Evolutionary conservation across 2,888 invertebrate species (phyloP).

Genomic region (Pecten maximus): DNA sequence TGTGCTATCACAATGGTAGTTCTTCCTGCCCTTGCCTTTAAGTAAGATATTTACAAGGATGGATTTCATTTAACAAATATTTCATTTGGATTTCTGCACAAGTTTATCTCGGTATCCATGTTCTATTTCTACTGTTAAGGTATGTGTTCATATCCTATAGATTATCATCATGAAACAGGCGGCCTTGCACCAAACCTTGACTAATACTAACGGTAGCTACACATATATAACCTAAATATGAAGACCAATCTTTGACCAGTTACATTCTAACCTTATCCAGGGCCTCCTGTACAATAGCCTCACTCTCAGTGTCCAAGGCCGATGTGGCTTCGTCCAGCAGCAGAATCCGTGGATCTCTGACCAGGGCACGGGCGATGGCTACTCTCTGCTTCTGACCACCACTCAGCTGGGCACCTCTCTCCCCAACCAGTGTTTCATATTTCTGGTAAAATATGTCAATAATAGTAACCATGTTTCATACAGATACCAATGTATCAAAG

Average conservation of each 20-base stretch:
- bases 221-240: too few species aligned
- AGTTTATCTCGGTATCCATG: too few species aligned
- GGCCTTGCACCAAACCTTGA: too few species aligned
- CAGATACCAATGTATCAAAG: too few species aligned
- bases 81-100: too few species aligned
- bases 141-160: too few species aligned
- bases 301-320: slow-evolving; percentile 81
- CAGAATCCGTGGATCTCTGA: slow-evolving; percentile 88
- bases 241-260: not conserved
- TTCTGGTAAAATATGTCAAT: slow-evolving; percentile 67
- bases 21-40: slow-evolving; percentile 81
- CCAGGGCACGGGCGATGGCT: slow-evolving; percentile 83
- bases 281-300: slow-evolving; percentile 88
- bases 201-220: too few species aligned
- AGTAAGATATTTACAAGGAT: not conserved
- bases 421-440: slow-evolving; percentile 83
- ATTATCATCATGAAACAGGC: too few species aligned
- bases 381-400: slow-evolving; percentile 83
- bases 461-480: not conserved
- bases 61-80: too few species aligned
- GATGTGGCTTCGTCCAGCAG: slow-evolving; percentile 81
- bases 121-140: too few species aligned
- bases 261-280: slow-evolving; percentile 83
- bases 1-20: slow-evolving; percentile 84
- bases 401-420: slow-evolving; percentile 82